Evolutionary conservation across 2,113 vertebrate species (phyloP).

Genomic region (Nicator chloris): DNA sequence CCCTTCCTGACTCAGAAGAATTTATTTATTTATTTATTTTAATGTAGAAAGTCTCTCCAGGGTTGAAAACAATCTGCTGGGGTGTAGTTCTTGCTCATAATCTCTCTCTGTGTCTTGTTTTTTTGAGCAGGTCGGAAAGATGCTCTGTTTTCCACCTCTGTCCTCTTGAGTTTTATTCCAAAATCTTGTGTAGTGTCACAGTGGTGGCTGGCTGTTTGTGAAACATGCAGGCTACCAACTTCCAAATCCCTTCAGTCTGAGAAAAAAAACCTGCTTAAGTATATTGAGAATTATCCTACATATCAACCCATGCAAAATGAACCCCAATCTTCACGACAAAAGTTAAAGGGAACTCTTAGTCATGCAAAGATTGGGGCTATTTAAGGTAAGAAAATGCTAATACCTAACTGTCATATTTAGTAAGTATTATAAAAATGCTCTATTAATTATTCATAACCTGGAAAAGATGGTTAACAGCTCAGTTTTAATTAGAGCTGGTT

Average conservation of each 20-base stretch:
- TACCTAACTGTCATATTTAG: background rate
- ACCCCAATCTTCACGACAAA: background rate
- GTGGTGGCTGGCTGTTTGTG: background rate
- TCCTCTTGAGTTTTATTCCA: background rate
- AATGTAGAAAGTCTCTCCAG: background rate
- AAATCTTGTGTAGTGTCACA: background rate
- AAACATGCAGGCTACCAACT: background rate
- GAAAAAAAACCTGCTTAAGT: background rate
- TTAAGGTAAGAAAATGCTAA: background rate
- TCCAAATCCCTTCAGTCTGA: background rate
- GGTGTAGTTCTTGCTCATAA: background rate
- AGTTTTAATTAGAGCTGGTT: slow-evolving; percentile 8
- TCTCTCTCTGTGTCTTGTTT: background rate
- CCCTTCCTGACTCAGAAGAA: background rate
- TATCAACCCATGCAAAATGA: background rate
- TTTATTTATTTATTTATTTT: background rate
- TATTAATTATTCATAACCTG: slow-evolving; percentile 8
- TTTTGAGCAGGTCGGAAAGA: background rate
- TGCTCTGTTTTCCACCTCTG: background rate
- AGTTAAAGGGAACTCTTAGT: background rate
- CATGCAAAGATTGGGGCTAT: background rate
- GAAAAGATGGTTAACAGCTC: background rate
- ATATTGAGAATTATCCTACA: background rate
- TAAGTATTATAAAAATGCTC: background rate
- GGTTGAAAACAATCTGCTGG: background rate